Base-by-base conservation (phyloP, 2,888 invertebrate genomes). In the Scaptodrosophila latifasciaeformis region DNA sequence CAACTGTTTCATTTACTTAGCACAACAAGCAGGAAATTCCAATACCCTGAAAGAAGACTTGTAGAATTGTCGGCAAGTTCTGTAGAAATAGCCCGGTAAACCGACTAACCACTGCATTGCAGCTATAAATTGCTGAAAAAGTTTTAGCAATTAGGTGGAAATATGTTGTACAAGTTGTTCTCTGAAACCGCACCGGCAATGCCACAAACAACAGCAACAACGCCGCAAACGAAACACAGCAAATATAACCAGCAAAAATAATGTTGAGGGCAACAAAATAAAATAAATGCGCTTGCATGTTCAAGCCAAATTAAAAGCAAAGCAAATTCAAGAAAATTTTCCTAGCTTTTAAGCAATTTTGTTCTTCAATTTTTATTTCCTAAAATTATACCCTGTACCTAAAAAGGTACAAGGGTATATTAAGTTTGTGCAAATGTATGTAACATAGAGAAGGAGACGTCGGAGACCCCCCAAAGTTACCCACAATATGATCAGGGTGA, bases 261-360 rank as follows among this genome's bases (percentile, higher is more conserved):
- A 62, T 52, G 40, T 59, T 61, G 70, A 21, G 35, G 50, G 30
- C 30, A 55, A 45, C 48, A 63, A 65, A 65, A 45, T 30, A 43
- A n/a, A n/a, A 72, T 70, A 72, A 70, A 68, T 70, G 61, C 63
- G 46, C 62, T 70, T 72, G 76, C 74, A 74, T 74, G 76, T 62
- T 72, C 44, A 62, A 59, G 64, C 62, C 63, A 72, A 72, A 72
- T 74, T 65, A 70, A 24, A 61, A 75, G 53, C 59, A 67, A 65
- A 61, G 62, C 63, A 74, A 24, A 7, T 7, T 24, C 24, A 24
- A 24, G 4, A 24, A 24, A 24, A 3, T n/a, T n/a, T n/a, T n/a
- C n/a, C n/a, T n/a, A n/a, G n/a, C n/a, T n/a, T n/a, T n/a, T n/a
- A n/a, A n/a, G 24, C 24, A 24, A 24, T 3, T 3, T 54, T 63